Base-by-base conservation (phyloP, 2,888 invertebrate species). In the Mycogona germanica region DNA sequence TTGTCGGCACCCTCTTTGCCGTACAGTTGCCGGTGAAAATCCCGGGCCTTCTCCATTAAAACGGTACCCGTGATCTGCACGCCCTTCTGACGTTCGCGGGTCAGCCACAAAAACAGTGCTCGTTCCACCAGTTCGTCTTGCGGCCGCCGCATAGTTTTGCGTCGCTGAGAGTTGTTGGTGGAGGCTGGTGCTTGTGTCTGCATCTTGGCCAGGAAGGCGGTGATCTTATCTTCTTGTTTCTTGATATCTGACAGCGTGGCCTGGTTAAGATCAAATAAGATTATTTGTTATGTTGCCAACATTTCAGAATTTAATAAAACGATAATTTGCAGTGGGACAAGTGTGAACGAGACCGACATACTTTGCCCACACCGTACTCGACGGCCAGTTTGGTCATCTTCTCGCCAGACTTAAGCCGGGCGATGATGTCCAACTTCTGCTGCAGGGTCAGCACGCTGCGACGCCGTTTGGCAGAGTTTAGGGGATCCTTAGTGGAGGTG, bases 331-430 rank as follows among this genome's bases (percentile, higher is more conserved):
- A n/a, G n/a, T n/a, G n/a, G n/a, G n/a, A n/a, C n/a, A n/a, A n/a
- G n/a, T n/a, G n/a, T n/a, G n/a, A n/a, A n/a, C n/a, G n/a, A n/a
- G n/a, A n/a, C n/a, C n/a, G n/a, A n/a, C n/a, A n/a, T n/a, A n/a
- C n/a, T n/a, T 51, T 51, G 19, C 51, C 51, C 3, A 51, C 44
- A 45, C 51, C 51, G 25, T 51, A 51, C 17, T 51, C 51, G 14
- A 25, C n/a, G 5, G 51, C 51, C 28, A 51, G 29, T 17, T 51
- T 51, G 12, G 41, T 42, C 17, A 51, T 17, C 25, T 51, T 51
- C 29, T 51, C 51, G 14, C 51, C 51, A 7, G 40, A 28, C 21
- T 51, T 51, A 9, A 38, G 26, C 9, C 42, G 44, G 26, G 40
- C 29, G 9, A 51, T 51, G 37, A 51, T 42, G 23, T 51, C 51